Percentiles rank a stretch among this genome's conserved stretches.
Conservation (phyloP, 2,797 vertebrate species). For the Xyrichtys novacula region DNA sequence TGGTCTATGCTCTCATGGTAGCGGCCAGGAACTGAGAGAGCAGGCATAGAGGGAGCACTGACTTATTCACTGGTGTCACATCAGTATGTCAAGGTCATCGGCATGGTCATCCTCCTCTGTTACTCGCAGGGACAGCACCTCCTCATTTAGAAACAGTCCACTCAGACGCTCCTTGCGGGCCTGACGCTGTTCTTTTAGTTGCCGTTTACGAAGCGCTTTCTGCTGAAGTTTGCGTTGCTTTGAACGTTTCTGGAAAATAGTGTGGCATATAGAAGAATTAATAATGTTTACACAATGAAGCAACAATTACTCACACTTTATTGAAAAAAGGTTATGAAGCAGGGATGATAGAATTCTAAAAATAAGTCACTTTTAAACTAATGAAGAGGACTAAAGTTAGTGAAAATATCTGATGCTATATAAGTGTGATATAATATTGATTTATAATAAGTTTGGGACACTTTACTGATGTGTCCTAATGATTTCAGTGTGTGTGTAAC, state of each 20-base stretch:
- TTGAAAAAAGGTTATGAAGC: no score
- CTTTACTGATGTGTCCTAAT: no score
- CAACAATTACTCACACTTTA: no score
- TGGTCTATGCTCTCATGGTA: slow-evolving; percentile 22
- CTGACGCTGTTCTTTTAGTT: slow-evolving; percentile 98
- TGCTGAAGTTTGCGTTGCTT: slow-evolving; percentile 98
- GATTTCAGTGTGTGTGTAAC: no score
- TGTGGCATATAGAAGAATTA: not conserved
- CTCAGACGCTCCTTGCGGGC: slow-evolving; percentile 97
- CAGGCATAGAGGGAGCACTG: slow-evolving; percentile 92
- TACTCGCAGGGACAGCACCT: slow-evolving; percentile 95
- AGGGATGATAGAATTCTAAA: no score
- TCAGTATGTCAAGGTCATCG: slow-evolving; percentile 95
- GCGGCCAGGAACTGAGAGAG: slow-evolving; percentile 31
- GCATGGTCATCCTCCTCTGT: slow-evolving; percentile 94
- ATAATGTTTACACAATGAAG: not conserved
- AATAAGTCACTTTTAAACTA: no score
- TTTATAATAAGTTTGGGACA: no score
- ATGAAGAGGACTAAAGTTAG: no score
- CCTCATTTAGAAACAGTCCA: slow-evolving; percentile 97
- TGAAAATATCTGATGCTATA: no score
- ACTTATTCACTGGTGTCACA: slow-evolving; percentile 92
- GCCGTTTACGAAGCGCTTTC: slow-evolving; percentile 95
- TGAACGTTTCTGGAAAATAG: slow-evolving; percentile 91
- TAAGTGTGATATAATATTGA: no score